phyloP scores from a whole-genome alignment of 1,140 invertebrate species.

The Drosophila chauvacae region DNA sequence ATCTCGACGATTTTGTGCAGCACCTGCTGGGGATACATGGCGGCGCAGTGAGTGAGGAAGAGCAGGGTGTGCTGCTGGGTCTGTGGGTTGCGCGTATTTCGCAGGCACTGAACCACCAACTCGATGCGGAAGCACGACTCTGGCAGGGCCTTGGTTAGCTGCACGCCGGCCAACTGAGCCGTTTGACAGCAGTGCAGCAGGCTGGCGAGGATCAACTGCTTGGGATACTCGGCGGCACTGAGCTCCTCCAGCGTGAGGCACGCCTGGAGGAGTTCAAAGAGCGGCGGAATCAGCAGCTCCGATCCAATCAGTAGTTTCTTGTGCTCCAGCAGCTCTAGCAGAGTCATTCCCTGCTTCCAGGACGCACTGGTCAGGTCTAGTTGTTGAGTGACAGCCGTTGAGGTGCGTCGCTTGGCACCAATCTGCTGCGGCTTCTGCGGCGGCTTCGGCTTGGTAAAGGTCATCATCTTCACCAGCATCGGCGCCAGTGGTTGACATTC shows the following conservation, averaged over 20 bases:
- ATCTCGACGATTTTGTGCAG: slow-evolving; percentile 96
- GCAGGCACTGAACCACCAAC: slow-evolving; percentile 93
- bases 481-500: slow-evolving; percentile 87
- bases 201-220: slow-evolving; percentile 93
- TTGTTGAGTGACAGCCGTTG: slow-evolving; percentile 72
- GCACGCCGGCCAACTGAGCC: slow-evolving; percentile 84
- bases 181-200: slow-evolving; percentile 90
- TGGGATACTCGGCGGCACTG: slow-evolving; percentile 93
- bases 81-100: slow-evolving; percentile 95
- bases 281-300: slow-evolving; percentile 88
- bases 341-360: slow-evolving; percentile 91
- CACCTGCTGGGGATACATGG: slow-evolving; percentile 91
- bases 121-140: slow-evolving; percentile 91
- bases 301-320: slow-evolving; percentile 90
- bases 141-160: slow-evolving; percentile 83
- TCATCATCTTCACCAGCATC: slow-evolving; percentile 85
- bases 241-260: slow-evolving; percentile 93
- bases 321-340: slow-evolving; percentile 93
- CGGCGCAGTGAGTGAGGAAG: slow-evolving; percentile 91
- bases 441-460: slow-evolving; percentile 15
- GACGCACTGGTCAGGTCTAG: slow-evolving; percentile 85
- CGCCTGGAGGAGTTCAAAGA: slow-evolving; percentile 93
- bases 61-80: slow-evolving; percentile 96
- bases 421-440: not conserved
- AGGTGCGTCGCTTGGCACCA: slow-evolving; percentile 46